phyloP scores from a whole-genome alignment of 2,888 invertebrate species.

The Rhamnusium bicolor region DNA sequence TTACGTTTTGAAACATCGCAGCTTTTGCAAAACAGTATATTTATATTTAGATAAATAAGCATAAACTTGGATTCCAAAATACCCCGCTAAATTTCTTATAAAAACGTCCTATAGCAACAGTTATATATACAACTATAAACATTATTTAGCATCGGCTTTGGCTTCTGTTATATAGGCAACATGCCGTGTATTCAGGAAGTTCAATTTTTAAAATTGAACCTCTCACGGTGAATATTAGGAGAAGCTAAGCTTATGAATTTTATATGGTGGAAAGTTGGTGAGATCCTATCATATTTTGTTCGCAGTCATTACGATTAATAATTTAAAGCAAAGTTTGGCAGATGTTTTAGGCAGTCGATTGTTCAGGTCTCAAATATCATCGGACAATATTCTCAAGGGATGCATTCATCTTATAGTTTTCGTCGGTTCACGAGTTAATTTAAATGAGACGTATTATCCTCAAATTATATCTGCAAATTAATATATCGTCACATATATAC shows the following conservation, averaged over 20 bases:
- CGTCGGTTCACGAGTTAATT: slow-evolving; percentile 1
- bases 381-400: slow-evolving; percentile 11
- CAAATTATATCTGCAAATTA: slow-evolving; percentile 11
- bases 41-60: too few species aligned
- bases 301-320: slow-evolving; percentile 38
- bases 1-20: too few species aligned
- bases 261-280: slow-evolving; percentile 35
- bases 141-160: background rate
- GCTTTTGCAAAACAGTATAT: too few species aligned
- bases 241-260: slow-evolving; percentile 38
- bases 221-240: slow-evolving; percentile 28
- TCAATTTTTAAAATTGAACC: slow-evolving; percentile 17
- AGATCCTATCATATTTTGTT: slow-evolving; percentile 36
- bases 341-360: slow-evolving; percentile 37
- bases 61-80: too few species aligned
- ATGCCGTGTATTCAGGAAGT: background rate
- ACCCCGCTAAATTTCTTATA: background rate
- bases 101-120: background rate
- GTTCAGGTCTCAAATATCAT: slow-evolving; percentile 27
- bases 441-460: slow-evolving; percentile 7
- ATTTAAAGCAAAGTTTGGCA: slow-evolving; percentile 34
- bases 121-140: background rate
- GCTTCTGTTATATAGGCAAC: background rate
- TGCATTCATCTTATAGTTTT: slow-evolving; percentile 19
- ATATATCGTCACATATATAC: background rate